These are phyloP conservation scores for Lepidothrix coronata DNA, from an alignment of 2,113 vertebrate genomes.

Conservation along the genomic window DNA sequence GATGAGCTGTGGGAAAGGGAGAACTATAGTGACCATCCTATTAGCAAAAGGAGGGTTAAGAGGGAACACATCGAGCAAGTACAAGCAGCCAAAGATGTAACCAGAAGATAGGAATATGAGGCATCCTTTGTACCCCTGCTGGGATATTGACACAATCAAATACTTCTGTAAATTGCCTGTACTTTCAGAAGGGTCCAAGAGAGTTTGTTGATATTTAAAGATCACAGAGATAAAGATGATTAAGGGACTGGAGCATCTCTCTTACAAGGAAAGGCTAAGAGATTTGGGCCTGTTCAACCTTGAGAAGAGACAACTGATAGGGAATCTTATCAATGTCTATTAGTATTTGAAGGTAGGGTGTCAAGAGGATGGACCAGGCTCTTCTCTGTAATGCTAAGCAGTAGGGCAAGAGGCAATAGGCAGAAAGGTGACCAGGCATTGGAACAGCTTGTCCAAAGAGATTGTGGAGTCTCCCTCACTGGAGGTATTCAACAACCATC, in stretches of 20 bases:
- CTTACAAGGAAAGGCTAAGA: neutral
- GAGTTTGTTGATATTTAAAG: neutral
- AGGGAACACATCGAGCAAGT: neutral
- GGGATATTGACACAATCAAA: neutral
- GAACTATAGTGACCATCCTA: neutral
- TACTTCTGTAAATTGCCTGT: neutral
- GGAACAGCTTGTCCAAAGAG: neutral
- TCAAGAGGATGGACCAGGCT: no score
- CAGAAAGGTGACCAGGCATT: neutral
- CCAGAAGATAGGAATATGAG: neutral
- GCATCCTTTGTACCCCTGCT: neutral
- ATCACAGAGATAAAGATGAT: neutral
- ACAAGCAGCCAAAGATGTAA: neutral
- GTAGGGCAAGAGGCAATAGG: neutral
- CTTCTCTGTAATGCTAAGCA: accelerated
- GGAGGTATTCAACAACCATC: neutral
- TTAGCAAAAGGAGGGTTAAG: neutral
- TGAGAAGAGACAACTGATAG: neutral
- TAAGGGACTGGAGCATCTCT: neutral
- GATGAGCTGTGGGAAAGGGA: neutral
- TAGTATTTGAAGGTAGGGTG: neutral
- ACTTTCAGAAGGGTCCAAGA: neutral
- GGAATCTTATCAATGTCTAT: neutral
- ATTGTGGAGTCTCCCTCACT: no score
- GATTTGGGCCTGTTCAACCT: neutral